Evolutionary conservation across 2,888 invertebrate genomes (phyloP).

Genomic region (Merodon equestris): DNA sequence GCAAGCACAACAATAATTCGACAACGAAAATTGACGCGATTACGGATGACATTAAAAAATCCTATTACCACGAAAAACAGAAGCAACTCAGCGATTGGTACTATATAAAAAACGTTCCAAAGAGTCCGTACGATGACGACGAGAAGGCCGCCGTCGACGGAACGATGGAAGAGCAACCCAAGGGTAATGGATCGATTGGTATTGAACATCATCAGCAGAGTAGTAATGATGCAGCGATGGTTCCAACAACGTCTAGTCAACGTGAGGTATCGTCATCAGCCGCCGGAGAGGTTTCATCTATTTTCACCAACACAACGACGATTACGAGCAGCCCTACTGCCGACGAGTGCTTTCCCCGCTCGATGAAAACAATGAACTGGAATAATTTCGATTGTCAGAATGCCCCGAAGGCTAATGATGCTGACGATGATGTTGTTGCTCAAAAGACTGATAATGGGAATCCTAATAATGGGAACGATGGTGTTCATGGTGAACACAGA

Average conservation of each 20-base stretch:
- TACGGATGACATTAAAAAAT: conserved; percentile 66
- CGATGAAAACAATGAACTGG: conserved; percentile 64
- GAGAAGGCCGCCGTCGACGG: conserved; percentile 15
- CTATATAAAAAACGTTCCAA: conserved; percentile 70
- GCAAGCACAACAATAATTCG: conserved; percentile 63
- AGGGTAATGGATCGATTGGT: conserved; percentile 46
- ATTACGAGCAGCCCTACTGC: not conserved
- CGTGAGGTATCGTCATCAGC: conserved; percentile 37
- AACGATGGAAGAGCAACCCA: conserved; percentile 23
- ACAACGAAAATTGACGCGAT: conserved; percentile 64
- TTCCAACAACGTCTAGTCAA: conserved; percentile 42
- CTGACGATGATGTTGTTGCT: conserved; percentile 46
- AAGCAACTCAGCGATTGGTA: conserved; percentile 72
- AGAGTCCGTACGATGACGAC: conserved; percentile 30
- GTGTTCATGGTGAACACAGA: conserved; percentile 3
- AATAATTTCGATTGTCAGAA: conserved; percentile 67
- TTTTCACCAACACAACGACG: conserved; percentile 10
- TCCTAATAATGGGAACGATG: conserved; percentile 39
- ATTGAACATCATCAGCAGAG: conserved; percentile 43
- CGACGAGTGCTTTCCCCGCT: conserved; percentile 7
- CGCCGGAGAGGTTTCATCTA: conserved; percentile 35
- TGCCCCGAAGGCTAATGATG: conserved; percentile 37
- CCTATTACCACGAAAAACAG: conserved; percentile 70
- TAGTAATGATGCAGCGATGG: conserved; percentile 40
- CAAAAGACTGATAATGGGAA: conserved; percentile 53